phyloP scores from a whole-genome alignment of 2,797 vertebrate species.

The Ficedula albicollis region DNA sequence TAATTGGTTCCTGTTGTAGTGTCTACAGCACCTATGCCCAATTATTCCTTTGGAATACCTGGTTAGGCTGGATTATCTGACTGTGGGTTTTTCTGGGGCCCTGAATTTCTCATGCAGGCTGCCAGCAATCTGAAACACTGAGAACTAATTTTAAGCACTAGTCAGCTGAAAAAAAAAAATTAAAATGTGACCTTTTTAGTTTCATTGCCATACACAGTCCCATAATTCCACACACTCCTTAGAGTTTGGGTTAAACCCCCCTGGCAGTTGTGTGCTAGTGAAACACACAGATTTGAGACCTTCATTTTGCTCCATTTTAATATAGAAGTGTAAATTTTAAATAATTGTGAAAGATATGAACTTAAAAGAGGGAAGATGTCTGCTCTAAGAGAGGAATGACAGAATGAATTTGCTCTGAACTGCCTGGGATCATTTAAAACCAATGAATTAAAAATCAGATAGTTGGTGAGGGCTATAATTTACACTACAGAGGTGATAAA shows the following conservation, averaged over 20 bases:
- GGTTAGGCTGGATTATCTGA: background rate
- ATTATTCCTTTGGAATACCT: background rate
- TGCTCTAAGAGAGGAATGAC: background rate
- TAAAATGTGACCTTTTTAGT: background rate
- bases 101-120: background rate
- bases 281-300: background rate
- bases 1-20: background rate
- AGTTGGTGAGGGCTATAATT: conserved; percentile 41
- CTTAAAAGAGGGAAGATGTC: background rate
- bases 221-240: background rate
- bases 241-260: background rate
- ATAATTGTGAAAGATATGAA: background rate
- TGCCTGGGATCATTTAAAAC: conserved; percentile 66
- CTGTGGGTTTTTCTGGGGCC: background rate
- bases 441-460: conserved; percentile 65
- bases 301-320: background rate
- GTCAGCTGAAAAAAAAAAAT: background rate
- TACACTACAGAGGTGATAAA: conserved; percentile 53
- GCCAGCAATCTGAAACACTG: background rate
- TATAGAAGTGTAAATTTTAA: background rate
- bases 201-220: background rate
- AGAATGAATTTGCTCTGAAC: conserved; percentile 13
- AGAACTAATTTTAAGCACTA: background rate
- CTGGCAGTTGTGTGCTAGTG: background rate
- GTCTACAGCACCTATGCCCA: background rate